Evolutionary conservation across 2,888 invertebrate genomes (phyloP).

Genomic region (Phyllotreta cruciferae): DNA sequence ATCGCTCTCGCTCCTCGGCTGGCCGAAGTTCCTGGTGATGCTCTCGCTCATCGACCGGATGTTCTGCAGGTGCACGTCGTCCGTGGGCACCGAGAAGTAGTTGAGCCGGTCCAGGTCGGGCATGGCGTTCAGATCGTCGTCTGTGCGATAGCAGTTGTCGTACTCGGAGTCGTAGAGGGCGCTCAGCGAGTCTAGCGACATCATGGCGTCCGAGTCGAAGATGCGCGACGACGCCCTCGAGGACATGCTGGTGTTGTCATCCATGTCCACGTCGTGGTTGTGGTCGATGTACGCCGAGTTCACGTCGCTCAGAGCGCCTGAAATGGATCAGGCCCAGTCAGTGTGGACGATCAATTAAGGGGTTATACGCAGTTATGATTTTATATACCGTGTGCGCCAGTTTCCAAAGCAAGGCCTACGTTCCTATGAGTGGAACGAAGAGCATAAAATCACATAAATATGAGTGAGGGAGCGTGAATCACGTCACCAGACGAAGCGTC

Average conservation of each 20-base stretch:
- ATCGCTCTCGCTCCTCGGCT: conserved; percentile 71
- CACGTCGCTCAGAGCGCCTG: conserved; percentile 82
- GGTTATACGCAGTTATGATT: too few species aligned
- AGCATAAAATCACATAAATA: too few species aligned
- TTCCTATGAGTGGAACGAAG: too few species aligned
- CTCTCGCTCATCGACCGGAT: conserved; percentile 79
- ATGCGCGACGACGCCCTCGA: conserved; percentile 84
- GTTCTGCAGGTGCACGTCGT: conserved; percentile 73
- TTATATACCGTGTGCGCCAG: too few species aligned
- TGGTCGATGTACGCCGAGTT: conserved; percentile 80
- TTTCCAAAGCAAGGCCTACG: too few species aligned
- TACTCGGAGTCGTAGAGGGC: conserved; percentile 83
- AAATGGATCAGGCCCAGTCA: too few species aligned
- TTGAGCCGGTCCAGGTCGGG: conserved; percentile 60
- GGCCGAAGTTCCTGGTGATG: conserved; percentile 79
- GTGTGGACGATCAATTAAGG: too few species aligned
- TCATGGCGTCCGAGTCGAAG: conserved; percentile 78
- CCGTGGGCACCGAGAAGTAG: conserved; percentile 60
- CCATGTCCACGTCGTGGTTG: conserved; percentile 64
- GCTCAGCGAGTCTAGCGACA: conserved; percentile 80
- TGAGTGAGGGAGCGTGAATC: too few species aligned
- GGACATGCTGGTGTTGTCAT: conserved; percentile 79
- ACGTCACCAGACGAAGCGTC: too few species aligned
- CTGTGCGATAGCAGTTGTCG: conserved; percentile 68
- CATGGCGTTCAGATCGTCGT: conserved; percentile 60